Conservation (phyloP, 1,140 invertebrate species). For the Zeugodacus cucurbitae region DNA sequence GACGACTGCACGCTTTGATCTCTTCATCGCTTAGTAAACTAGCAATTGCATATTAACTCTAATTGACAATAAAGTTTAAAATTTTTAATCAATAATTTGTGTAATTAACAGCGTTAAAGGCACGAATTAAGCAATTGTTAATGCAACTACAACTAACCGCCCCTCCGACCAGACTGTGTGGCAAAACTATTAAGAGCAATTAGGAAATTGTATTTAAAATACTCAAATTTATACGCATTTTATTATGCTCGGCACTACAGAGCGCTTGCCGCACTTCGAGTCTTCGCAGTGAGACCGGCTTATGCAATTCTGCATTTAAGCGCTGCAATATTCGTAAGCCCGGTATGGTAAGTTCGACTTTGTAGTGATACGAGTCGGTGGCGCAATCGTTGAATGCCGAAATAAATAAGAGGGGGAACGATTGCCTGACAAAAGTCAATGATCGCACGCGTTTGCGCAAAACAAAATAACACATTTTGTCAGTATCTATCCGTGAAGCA, state of each 20-base stretch:
- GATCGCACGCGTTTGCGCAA: conserved; percentile 35
- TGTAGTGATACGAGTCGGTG: background rate
- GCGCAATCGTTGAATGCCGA: background rate
- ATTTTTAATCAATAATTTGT: background rate
- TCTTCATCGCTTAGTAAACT: background rate
- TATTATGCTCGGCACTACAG: background rate
- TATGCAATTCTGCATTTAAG: no score
- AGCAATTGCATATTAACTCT: background rate
- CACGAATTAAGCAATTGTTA: conserved; percentile 22
- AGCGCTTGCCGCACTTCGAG: no score
- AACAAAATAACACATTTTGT: background rate
- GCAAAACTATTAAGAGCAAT: background rate
- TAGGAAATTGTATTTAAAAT: conserved; percentile 9
- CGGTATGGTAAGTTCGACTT: no score
- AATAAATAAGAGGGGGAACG: background rate
- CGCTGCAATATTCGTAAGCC: no score
- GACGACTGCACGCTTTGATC: background rate
- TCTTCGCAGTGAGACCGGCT: no score
- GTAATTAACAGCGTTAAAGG: conserved; percentile 15
- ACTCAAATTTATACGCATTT: conserved; percentile 29
- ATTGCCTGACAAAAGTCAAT: conserved; percentile 45
- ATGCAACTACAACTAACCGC: background rate
- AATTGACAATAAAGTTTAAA: conserved; percentile 24
- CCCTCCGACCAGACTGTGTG: background rate
- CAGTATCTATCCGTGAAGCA: background rate